Percentiles rank a stretch among this genome's conserved stretches.
Evolutionary conservation across 2,888 invertebrate species (phyloP).

Genomic region (Scaptomyza reducta): DNA sequence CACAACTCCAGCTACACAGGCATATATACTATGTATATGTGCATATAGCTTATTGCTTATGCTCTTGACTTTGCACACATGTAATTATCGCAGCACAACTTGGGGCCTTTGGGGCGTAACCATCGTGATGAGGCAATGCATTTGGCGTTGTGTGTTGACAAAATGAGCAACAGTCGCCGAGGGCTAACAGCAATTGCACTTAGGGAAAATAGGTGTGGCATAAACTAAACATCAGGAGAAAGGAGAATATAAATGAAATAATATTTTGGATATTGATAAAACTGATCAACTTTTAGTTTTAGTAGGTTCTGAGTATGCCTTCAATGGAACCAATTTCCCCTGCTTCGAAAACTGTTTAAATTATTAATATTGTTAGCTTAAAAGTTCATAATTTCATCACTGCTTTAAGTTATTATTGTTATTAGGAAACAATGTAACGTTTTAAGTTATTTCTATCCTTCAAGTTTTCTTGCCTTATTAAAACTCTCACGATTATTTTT

Average conservation of each 20-base stretch:
- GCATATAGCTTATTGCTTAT: not conserved
- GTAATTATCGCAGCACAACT: not conserved
- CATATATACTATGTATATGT: too few species aligned
- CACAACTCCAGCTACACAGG: not conserved
- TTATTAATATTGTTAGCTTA: too few species aligned
- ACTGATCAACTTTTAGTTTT: too few species aligned
- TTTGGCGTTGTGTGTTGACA: slow-evolving; percentile 17
- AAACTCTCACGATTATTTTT: not conserved
- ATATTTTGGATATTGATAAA: too few species aligned
- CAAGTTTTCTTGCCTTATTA: not conserved
- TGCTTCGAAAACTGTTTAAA: too few species aligned
- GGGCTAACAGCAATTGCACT: slow-evolving; percentile 18
- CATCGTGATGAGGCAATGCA: slow-evolving; percentile 2
- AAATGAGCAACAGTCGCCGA: slow-evolving; percentile 37
- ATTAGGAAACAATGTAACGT: too few species aligned
- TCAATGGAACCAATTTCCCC: too few species aligned
- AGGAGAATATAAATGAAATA: too few species aligned
- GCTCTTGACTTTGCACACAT: not conserved
- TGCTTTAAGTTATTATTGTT: too few species aligned
- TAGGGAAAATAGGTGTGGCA: not conserved
- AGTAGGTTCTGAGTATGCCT: too few species aligned
- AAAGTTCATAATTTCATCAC: too few species aligned
- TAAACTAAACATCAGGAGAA: too few species aligned
- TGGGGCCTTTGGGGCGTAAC: not conserved
- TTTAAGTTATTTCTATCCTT: not conserved